phyloP scores from a whole-genome alignment of 2,888 invertebrate genomes.

The Octodonta nipae region DNA sequence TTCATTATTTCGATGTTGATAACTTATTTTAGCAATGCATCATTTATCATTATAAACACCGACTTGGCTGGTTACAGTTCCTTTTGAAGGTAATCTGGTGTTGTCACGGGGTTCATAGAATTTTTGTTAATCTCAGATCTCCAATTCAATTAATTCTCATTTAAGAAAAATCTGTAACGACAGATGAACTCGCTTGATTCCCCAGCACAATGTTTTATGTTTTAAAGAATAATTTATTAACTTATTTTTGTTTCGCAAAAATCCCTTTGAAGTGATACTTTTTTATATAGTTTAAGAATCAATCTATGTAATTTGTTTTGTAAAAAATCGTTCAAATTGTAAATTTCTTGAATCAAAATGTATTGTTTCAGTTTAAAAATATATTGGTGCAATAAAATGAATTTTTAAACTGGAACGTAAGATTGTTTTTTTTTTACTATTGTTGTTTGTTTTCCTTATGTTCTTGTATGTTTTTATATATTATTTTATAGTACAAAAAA shows the following conservation, averaged over 20 bases:
- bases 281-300: constrained; percentile 27
- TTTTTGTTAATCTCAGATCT: no score
- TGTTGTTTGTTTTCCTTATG: constrained; percentile 14
- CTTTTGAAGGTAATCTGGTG: no score
- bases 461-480: constrained; percentile 18
- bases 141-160: no score
- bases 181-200: no score
- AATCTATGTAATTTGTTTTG: constrained; percentile 27
- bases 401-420: constrained; percentile 20
- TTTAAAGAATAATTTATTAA: no score
- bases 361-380: constrained; percentile 20
- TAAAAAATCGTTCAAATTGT: constrained; percentile 23
- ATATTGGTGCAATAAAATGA: constrained; percentile 17
- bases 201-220: no score
- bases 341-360: not conserved
- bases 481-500: constrained; percentile 28
- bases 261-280: constrained; percentile 28
- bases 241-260: constrained; percentile 14
- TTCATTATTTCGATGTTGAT: no score
- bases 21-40: no score
- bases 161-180: no score
- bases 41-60: no score
- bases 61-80: no score
- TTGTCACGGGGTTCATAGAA: no score
- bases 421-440: constrained; percentile 16